Evolutionary conservation across 2,113 vertebrate species (phyloP), one percentile per base, ranked within the genome.

Genomic region (Piliocolobus tephrosceles): DNA sequence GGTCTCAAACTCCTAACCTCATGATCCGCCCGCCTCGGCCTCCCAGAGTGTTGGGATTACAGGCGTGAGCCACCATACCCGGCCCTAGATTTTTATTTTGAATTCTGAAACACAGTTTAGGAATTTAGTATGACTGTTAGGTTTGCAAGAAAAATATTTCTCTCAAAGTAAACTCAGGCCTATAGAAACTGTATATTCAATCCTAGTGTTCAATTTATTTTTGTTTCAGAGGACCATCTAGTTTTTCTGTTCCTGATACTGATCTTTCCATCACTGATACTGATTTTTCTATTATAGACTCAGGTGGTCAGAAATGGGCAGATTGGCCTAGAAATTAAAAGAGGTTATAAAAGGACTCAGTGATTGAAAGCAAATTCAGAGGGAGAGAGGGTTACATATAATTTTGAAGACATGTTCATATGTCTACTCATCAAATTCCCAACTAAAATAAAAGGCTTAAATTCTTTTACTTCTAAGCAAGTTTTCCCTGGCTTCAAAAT

Each of bases 41-140:
- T 50, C 47, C 47, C 47, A 50, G 47, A 50, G 12, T 50, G 47
- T 50, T 50, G 13, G 47, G 47, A 50, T 50, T 50, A 50, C 47
- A 50, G 47, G 47, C 13, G 13, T 50, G 13, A 50, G 47, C 47
- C 47, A 50, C 47, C 47, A 14, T 50, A 13, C 47, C 47, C 47
- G 3, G 47, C 47, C 47, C 55, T 50, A 83, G 30, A 83, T 73
- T 93, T 90, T 94, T 68, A 50, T 38, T 94, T 79, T n/a, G 70
- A 72, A 85, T 84, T 92, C 52, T 97, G 73, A 95, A 83, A 43
- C 85, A 73, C 4, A 94, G 17, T 38, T 91, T 78, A 73, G 32
- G 12, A 97, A 87, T 78, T 68, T 81, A 52, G 8, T 70, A 6
- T 75, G 45, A 23, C 25, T 90, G 4, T 94, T 88, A 64, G n/a